A percentile compares a stretch with the other conserved stretches of the same genome.
These are phyloP conservation scores for Collichthys lucidus DNA, from an alignment of 2,113 vertebrate genomes.

Conservation along the genomic window DNA sequence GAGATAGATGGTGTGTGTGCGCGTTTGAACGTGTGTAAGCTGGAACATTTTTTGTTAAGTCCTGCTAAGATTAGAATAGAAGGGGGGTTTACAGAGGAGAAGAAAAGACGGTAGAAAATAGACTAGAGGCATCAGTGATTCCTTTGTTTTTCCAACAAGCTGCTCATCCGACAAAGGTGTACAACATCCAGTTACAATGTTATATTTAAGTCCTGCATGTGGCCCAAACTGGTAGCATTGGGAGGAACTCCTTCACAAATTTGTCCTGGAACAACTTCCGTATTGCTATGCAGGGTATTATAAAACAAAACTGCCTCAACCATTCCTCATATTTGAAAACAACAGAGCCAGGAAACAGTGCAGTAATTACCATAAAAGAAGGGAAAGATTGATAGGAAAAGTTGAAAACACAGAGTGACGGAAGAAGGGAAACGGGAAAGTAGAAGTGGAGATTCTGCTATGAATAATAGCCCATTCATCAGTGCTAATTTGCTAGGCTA, in stretches of 20 bases:
- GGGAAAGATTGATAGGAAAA: not conserved
- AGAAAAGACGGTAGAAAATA: slow-evolving; percentile 63
- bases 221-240: not conserved
- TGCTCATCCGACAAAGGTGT: slow-evolving; percentile 40
- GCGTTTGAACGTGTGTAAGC: slow-evolving; percentile 44
- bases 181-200: slow-evolving; percentile 24
- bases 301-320: not conserved
- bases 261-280: slow-evolving; percentile 2
- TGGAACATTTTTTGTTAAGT: slow-evolving; percentile 52
- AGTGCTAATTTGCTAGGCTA: slow-evolving; percentile 78
- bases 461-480: slow-evolving; percentile 79
- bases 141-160: slow-evolving; percentile 59
- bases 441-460: slow-evolving; percentile 52
- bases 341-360: not conserved
- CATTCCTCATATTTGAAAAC: not conserved
- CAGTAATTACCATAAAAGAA: not conserved
- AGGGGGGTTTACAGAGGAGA: slow-evolving; percentile 44
- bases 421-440: not conserved
- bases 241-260: not conserved
- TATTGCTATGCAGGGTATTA: not conserved
- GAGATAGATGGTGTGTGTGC: not conserved
- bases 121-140: slow-evolving; percentile 44
- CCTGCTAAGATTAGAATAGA: slow-evolving; percentile 71
- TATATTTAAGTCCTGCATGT: slow-evolving; percentile 8
- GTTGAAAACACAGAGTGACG: not conserved